Percentiles rank a stretch among this genome's conserved stretches.
phyloP scores from a whole-genome alignment of 2,888 invertebrate genomes.

The Apodemia duryi region DNA sequence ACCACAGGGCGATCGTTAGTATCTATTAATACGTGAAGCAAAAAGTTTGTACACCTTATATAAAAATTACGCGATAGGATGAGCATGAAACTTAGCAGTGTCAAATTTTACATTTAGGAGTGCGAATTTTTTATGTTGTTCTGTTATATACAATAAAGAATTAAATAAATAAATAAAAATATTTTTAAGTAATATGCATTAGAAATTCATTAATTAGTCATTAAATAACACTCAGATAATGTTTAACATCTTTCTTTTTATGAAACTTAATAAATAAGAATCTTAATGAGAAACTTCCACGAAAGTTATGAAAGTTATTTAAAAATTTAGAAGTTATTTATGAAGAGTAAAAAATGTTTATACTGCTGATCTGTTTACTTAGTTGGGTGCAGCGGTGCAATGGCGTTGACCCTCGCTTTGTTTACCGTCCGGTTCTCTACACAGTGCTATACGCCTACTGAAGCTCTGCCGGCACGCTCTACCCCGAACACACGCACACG shows the following conservation, averaged over 20 bases:
- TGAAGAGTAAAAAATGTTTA: conserved; percentile 20
- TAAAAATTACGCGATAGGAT: too few relatives aligned
- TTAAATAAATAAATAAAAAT: too few relatives aligned
- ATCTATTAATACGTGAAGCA: too few relatives aligned
- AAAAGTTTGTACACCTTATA: too few relatives aligned
- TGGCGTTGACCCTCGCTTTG: conserved; percentile 59
- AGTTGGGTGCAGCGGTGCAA: conserved; percentile 30
- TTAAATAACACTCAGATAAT: too few relatives aligned
- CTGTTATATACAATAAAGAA: too few relatives aligned
- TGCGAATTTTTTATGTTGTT: too few relatives aligned
- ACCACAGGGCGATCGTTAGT: too few relatives aligned
- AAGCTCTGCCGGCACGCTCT: background rate
- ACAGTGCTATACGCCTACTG: conserved; percentile 4
- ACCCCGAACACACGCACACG: background rate
- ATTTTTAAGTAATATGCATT: too few relatives aligned
- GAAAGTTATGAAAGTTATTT: background rate
- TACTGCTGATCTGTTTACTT: conserved; percentile 28
- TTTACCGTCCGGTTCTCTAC: conserved; percentile 50
- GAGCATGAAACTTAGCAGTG: too few relatives aligned
- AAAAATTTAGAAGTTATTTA: conserved; percentile 8
- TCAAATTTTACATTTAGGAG: too few relatives aligned
- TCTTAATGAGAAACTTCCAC: background rate
- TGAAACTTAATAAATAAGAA: background rate
- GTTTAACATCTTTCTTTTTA: background rate
- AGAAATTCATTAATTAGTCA: too few relatives aligned